These are phyloP conservation scores for Cliona cf. orientalis DNA, from an alignment of 37 sponge, comb jelly and placozoan species.

Conservation along the genomic window DNA sequence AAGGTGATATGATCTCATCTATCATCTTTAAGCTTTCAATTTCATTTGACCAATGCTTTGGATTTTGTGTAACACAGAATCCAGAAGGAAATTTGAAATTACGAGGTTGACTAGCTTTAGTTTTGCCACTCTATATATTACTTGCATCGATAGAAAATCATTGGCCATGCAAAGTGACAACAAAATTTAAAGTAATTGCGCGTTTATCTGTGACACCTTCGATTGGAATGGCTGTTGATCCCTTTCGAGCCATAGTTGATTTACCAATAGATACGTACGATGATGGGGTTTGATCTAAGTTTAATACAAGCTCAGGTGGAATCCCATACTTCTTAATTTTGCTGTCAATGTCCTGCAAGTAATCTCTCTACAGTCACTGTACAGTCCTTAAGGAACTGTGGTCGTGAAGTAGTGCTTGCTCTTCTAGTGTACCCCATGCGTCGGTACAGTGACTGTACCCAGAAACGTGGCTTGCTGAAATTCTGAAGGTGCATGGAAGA, in stretches of 20 bases:
- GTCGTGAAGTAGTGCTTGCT: constrained; percentile 34
- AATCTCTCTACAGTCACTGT: constrained; percentile 33
- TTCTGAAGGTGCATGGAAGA: constrained; percentile 2
- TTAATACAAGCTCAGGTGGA: constrained; percentile 52
- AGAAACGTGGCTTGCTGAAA: constrained; percentile 38
- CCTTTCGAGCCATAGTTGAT: constrained; percentile 41
- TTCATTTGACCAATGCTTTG: constrained; percentile 9
- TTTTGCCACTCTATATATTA: constrained; percentile 49
- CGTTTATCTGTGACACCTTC: constrained; percentile 55
- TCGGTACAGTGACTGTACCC: constrained; percentile 57
- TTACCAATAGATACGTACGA: constrained; percentile 53
- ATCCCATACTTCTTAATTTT: constrained; percentile 32
- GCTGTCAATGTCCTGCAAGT: constrained; percentile 4
- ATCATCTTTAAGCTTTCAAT: constrained; percentile 23
- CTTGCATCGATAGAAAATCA: constrained; percentile 51
- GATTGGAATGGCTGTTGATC: constrained; percentile 41
- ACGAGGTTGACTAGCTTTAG: constrained; percentile 4
- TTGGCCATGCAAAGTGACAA: constrained; percentile 29
- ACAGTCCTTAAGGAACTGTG: constrained; percentile 41
- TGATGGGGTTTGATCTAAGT: constrained; percentile 54
- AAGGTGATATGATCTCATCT: constrained; percentile 45
- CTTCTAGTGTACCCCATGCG: constrained; percentile 42
- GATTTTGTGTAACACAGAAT: constrained; percentile 28
- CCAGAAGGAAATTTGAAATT: constrained; percentile 11
- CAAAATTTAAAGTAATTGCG: constrained; percentile 42